Evolutionary conservation across 2,113 vertebrate genomes (phyloP).

Genomic region (Upupa epops): DNA sequence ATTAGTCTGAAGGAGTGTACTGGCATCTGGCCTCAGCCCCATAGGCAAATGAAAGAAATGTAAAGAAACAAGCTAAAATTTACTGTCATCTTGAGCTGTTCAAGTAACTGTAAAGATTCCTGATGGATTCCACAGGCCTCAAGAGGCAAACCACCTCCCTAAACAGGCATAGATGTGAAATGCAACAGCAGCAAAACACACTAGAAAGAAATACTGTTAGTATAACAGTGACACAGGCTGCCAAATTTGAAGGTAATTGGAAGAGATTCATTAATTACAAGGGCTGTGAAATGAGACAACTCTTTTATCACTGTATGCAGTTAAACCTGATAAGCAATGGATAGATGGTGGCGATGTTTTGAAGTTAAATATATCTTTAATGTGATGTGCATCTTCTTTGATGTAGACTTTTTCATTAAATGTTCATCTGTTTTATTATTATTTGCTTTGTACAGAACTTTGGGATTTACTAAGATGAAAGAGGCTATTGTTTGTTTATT

Average conservation of each 20-base stretch:
- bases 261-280: constrained; percentile 36
- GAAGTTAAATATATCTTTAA: constrained; percentile 46
- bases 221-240: neutral
- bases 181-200: neutral
- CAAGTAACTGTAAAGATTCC: neutral
- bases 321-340: neutral
- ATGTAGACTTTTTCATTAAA: constrained; percentile 26
- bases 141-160: neutral
- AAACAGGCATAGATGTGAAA: neutral
- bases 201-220: neutral
- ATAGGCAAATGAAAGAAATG: neutral
- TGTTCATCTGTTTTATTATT: constrained; percentile 38
- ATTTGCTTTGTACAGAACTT: constrained; percentile 20
- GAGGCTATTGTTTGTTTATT: constrained; percentile 43
- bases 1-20: neutral
- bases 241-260: constrained; percentile 16
- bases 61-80: neutral
- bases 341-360: neutral
- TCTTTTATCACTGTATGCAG: constrained; percentile 16
- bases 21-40: neutral
- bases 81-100: neutral
- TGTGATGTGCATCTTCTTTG: constrained; percentile 34
- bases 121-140: neutral
- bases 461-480: constrained; percentile 40
- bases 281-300: constrained; percentile 20